Evolutionary conservation across 2,888 invertebrate species (phyloP).

Genomic region (Allolobophora icterica): DNA sequence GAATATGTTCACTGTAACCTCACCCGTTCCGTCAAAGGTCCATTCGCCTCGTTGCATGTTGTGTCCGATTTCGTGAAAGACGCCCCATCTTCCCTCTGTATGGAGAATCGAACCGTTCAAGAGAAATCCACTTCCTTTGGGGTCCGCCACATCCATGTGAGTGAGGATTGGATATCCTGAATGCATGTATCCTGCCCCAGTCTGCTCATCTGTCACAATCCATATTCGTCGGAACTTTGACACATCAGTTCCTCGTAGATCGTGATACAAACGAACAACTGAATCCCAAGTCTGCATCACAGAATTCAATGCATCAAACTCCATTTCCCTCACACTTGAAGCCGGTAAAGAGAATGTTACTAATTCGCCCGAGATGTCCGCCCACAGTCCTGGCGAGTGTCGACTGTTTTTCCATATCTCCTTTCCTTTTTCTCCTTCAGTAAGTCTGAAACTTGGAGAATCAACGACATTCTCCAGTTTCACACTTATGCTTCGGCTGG

Average conservation of each 20-base stretch:
- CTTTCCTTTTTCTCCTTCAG: neutral
- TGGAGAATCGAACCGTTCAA: constrained; percentile 40
- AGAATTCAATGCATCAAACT: constrained; percentile 35
- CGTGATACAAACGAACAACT: constrained; percentile 46
- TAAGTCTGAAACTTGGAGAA: constrained; percentile 42
- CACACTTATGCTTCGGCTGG: neutral
- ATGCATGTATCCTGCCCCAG: constrained; percentile 50
- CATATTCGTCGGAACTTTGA: constrained; percentile 38
- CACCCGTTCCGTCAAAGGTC: constrained; percentile 49
- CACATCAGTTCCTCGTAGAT: constrained; percentile 45
- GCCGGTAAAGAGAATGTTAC: constrained; percentile 49
- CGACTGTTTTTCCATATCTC: constrained; percentile 38
- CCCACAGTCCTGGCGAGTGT: constrained; percentile 45
- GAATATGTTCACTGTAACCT: constrained; percentile 52
- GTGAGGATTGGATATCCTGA: constrained; percentile 52
- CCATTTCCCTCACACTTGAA: constrained; percentile 43
- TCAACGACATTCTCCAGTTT: constrained; percentile 41
- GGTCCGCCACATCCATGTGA: constrained; percentile 46
- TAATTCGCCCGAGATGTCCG: constrained; percentile 48
- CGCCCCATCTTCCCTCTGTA: constrained; percentile 49
- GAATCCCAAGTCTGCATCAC: constrained; percentile 48
- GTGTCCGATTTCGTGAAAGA: constrained; percentile 54
- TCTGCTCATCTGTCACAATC: constrained; percentile 49
- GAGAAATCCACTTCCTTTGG: constrained; percentile 42
- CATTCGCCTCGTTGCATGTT: constrained; percentile 51